Conservation (phyloP, 2,797 vertebrate species). For the Mormyrops attenuatus region DNA sequence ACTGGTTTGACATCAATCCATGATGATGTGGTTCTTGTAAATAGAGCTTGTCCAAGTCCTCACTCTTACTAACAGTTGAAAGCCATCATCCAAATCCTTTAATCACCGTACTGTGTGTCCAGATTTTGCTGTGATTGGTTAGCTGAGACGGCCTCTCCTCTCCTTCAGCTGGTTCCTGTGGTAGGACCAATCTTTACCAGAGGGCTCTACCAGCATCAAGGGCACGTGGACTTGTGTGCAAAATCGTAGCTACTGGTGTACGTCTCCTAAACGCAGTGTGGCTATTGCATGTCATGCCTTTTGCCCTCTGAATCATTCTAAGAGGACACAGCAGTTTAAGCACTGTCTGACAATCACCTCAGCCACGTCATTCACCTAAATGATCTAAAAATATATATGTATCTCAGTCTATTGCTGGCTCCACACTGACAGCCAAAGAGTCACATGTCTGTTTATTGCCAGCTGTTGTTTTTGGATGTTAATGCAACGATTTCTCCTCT, state of each 20-base stretch:
- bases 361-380: neutral
- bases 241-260: neutral
- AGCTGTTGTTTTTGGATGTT: neutral
- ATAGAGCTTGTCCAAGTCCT: neutral
- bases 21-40: neutral
- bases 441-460: neutral
- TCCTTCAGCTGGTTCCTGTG: neutral
- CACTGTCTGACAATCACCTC: neutral
- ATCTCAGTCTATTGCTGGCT: neutral
- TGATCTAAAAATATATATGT: neutral
- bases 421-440: neutral
- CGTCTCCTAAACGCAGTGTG: neutral
- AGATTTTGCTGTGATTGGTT: neutral
- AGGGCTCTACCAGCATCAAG: neutral
- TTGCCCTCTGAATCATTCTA: conserved; percentile 4
- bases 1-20: neutral
- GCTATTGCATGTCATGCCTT: neutral
- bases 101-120: neutral
- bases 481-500: neutral
- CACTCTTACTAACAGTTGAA: neutral
- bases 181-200: neutral
- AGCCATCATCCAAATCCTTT: neutral
- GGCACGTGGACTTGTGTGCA: neutral
- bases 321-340: neutral
- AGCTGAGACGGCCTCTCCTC: neutral